Evolutionary conservation across 1,140 invertebrate species (phyloP), one percentile per base, ranked within the genome.

Genomic region (Monomorium pharaonis): DNA sequence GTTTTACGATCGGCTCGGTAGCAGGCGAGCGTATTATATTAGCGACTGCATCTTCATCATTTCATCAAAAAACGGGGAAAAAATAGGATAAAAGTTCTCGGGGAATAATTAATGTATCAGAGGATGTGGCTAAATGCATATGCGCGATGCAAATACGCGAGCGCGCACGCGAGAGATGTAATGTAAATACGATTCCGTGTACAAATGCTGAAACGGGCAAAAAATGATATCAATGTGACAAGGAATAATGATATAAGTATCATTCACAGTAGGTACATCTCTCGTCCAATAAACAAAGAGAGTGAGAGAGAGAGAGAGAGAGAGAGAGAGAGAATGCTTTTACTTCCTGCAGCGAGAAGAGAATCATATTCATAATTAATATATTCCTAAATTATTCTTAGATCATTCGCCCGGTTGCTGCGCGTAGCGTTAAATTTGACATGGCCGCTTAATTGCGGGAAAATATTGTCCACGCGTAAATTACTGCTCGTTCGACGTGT

Each of bases 21-120:
- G 24, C 51, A 10, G 18, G 4, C 33, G 60, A 30, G 51, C 58
- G 47, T 54, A 54, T 85, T 63, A 49, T 54, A 54, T 85, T 63
- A 49, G 27, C 30, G 76, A 58, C 42, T 63, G 62, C 69, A 86
- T 74, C 58, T 86, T 85, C 58, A 86, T 85, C 60, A 65, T 63
- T 44, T 86, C 51, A 21, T 70, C n/a, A 21, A 16, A 49, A 42
- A 72, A 81, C 18, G 37, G 42, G n/a, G 37, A 21, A 30, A 67
- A 65, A 67, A 18, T 44, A 44, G 21, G 14, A 60, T 58, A 83
- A 83, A 83, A 83, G 30, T 51, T 42, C 27, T 60, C 37, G 27
- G 2, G 54, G 14, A 30, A 58, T 72, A 72, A 81, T 72, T 81
- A 60, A 83, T 83, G 24, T n/a, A 83, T 18, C 44, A 72, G 37